A percentile compares a stretch with the other conserved stretches of the same genome.
Conservation (phyloP, 2,888 invertebrate genomes). For the Leistus spinibarbis region DNA sequence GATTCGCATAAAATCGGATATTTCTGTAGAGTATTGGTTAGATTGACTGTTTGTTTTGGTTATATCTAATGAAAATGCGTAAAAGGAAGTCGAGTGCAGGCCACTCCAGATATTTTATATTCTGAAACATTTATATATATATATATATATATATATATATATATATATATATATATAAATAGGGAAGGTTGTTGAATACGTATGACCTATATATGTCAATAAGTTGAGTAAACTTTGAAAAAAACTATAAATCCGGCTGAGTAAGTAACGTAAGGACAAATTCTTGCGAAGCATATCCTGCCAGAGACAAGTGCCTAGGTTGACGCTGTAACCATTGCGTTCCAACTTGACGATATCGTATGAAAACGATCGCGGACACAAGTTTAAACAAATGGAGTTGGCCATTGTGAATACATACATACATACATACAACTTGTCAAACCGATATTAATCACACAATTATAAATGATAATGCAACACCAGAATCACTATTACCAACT, state of each 20-base stretch:
- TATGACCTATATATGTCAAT: not conserved
- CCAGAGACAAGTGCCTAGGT: not conserved
- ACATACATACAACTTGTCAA: constrained; percentile 27
- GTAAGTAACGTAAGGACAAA: not conserved
- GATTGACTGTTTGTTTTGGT: no score
- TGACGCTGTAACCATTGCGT: not conserved
- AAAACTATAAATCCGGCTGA: not conserved
- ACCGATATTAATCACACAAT: constrained; percentile 34
- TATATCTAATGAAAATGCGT: no score
- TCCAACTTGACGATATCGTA: not conserved
- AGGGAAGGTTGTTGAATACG: not conserved
- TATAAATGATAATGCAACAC: constrained; percentile 33
- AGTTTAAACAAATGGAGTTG: not conserved
- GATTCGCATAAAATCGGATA: no score
- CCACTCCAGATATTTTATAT: no score
- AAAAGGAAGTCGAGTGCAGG: no score
- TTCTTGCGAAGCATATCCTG: not conserved
- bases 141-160: not conserved
- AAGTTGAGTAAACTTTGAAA: not conserved
- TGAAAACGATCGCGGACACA: not conserved
- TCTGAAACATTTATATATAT: no score
- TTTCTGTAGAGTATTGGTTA: no score
- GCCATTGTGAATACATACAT: no score
- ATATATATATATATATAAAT: not conserved
- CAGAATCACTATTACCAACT: not conserved